These are phyloP conservation scores for Limenitis camilla DNA, from an alignment of 2,888 invertebrate genomes.

Conservation along the genomic window DNA sequence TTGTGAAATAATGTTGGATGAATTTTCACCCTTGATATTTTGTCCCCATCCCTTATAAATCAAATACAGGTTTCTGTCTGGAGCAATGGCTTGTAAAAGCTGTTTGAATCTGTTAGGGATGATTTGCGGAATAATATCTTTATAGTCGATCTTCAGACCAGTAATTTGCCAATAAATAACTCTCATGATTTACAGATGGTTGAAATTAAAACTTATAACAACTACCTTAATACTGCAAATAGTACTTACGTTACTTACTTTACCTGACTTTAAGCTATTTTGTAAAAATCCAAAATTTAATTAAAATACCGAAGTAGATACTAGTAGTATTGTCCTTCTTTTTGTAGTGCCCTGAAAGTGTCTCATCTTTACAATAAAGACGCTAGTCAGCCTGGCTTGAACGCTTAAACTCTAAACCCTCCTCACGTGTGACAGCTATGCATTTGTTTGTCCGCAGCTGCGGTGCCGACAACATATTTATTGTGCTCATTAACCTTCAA, in stretches of 20 bases:
- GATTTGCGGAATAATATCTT: slow-evolving; percentile 14
- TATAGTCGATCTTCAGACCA: not conserved
- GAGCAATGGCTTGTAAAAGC: slow-evolving; percentile 56
- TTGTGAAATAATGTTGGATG: too few relatives aligned
- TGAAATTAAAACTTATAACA: too few relatives aligned
- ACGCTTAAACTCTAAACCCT: slow-evolving; percentile 49
- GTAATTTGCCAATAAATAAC: not conserved
- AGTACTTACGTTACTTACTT: too few relatives aligned
- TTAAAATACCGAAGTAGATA: not conserved
- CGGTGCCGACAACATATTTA: slow-evolving; percentile 74
- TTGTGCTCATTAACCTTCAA: slow-evolving; percentile 75
- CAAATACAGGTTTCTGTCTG: slow-evolving; percentile 67
- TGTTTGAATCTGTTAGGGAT: slow-evolving; percentile 25
- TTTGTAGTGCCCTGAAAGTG: slow-evolving; percentile 9
- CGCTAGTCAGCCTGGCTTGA: slow-evolving; percentile 52
- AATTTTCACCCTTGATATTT: too few relatives aligned
- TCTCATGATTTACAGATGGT: too few relatives aligned
- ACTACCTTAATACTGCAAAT: too few relatives aligned
- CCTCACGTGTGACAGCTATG: slow-evolving; percentile 65
- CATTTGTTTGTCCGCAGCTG: slow-evolving; percentile 72
- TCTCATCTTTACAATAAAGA: slow-evolving; percentile 47
- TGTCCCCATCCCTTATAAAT: too few relatives aligned
- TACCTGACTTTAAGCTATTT: too few relatives aligned
- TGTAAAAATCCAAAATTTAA: too few relatives aligned
- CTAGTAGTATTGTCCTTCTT: not conserved